phyloP scores from a whole-genome alignment of 1,140 invertebrate species.

The Drosophila quadrilineata region DNA sequence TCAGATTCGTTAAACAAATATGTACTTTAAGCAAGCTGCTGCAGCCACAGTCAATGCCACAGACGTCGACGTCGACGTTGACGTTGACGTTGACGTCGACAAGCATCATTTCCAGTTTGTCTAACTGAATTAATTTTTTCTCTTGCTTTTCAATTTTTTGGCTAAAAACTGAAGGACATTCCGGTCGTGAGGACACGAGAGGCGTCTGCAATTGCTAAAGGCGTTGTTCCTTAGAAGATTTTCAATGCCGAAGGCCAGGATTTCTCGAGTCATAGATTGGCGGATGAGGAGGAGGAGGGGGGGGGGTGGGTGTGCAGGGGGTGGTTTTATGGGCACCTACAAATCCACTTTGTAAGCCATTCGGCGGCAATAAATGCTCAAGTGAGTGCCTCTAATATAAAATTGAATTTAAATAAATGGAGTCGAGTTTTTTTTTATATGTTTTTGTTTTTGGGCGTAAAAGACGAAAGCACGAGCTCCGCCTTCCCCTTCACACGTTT shows the following conservation, averaged over 20 bases:
- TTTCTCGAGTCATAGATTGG: neutral
- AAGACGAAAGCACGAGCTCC: slow-evolving; percentile 41
- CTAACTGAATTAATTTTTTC: slow-evolving; percentile 33
- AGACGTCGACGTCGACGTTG: no score
- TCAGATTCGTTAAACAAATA: neutral
- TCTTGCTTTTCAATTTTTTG: no score
- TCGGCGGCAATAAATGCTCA: slow-evolving; percentile 59
- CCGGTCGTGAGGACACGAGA: no score
- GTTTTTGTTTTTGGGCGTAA: no score
- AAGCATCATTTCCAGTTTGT: neutral
- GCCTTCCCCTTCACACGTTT: slow-evolving; percentile 42
- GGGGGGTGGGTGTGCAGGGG: neutral
- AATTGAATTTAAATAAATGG: slow-evolving; percentile 79
- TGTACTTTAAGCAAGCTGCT: neutral
- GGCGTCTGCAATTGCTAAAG: no score
- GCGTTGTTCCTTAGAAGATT: no score
- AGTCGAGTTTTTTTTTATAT: no score
- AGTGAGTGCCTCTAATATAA: slow-evolving; percentile 73
- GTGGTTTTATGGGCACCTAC: slow-evolving; percentile 47
- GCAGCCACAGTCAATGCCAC: no score
- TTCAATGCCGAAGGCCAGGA: no score
- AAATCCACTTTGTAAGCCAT: slow-evolving; percentile 76
- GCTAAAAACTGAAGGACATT: no score
- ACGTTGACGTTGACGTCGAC: no score
- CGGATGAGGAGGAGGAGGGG: neutral